phyloP scores from a whole-genome alignment of 2,888 invertebrate genomes.

The Erpobdella octoculata region DNA sequence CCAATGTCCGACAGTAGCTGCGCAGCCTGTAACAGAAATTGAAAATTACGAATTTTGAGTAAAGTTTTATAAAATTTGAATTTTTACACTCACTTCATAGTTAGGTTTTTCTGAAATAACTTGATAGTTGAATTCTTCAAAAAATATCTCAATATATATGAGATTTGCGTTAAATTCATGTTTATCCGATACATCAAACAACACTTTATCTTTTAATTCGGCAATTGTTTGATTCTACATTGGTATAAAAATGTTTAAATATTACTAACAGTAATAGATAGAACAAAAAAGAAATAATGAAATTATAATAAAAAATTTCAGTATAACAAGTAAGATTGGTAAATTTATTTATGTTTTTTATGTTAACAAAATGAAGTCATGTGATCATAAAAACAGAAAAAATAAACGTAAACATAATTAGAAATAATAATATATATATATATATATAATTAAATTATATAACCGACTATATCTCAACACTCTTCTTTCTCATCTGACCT shows the following conservation, averaged over 20 bases:
- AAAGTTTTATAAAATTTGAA: not conserved
- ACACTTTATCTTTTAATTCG: constrained; percentile 21
- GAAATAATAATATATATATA: too few relatives aligned
- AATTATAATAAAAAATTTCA: too few relatives aligned
- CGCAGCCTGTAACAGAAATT: not conserved
- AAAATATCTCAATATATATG: constrained; percentile 30
- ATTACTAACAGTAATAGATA: too few relatives aligned
- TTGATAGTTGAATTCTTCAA: constrained; percentile 34
- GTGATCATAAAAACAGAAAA: too few relatives aligned
- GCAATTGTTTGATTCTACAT: constrained; percentile 23
- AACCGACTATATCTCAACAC: too few relatives aligned
- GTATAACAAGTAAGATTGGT: too few relatives aligned
- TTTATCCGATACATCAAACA: constrained; percentile 27
- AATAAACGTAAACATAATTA: too few relatives aligned
- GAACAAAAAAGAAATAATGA: too few relatives aligned
- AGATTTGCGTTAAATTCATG: constrained; percentile 32
- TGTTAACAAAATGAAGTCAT: not conserved
- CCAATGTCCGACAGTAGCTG: constrained; percentile 31
- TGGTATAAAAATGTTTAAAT: too few relatives aligned
- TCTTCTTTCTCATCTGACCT: too few relatives aligned
- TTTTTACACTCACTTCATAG: constrained; percentile 26
- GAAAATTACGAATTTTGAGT: not conserved
- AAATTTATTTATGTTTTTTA: too few relatives aligned
- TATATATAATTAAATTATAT: too few relatives aligned
- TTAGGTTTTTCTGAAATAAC: constrained; percentile 30